Evolutionary conservation across 2,888 invertebrate species (phyloP).

Genomic region (Acanthosepion pharaonis): DNA sequence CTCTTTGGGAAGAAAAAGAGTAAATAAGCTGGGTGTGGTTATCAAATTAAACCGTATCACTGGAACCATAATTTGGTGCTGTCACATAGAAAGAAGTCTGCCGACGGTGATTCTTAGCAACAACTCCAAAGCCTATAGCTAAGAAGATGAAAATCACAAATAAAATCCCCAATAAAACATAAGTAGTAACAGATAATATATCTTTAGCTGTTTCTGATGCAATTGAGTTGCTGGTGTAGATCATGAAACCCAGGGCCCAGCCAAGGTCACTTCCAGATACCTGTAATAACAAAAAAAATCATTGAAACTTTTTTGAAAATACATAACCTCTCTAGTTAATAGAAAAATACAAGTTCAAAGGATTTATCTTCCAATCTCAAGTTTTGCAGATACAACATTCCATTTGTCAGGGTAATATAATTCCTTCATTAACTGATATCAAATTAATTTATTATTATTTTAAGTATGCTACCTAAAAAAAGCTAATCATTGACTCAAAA

Average conservation of each 20-base stretch:
- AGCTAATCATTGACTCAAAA: no score
- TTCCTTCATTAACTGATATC: no score
- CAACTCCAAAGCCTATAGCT: conserved; percentile 63
- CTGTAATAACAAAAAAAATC: conserved; percentile 61
- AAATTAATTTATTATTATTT: no score
- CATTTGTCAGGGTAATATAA: no score
- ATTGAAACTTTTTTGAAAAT: background rate
- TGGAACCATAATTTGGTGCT: conserved; percentile 24
- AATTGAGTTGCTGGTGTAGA: conserved; percentile 75
- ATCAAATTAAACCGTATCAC: background rate
- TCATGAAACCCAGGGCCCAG: conserved; percentile 77
- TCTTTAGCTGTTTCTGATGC: conserved; percentile 61
- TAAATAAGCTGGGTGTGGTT: background rate
- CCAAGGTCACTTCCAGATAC: conserved; percentile 73
- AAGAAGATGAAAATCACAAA: conserved; percentile 66
- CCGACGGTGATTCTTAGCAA: conserved; percentile 55
- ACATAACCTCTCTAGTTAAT: background rate
- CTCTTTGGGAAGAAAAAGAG: background rate
- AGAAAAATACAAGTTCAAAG: no score
- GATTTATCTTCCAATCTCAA: no score
- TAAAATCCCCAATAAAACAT: conserved; percentile 62
- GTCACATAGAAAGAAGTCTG: background rate
- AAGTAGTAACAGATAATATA: conserved; percentile 56
- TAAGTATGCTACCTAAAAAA: no score
- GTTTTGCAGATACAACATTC: no score